These are phyloP conservation scores for Lophochroa leadbeateri DNA, from an alignment of 2,113 vertebrate genomes.

Conservation along the genomic window DNA sequence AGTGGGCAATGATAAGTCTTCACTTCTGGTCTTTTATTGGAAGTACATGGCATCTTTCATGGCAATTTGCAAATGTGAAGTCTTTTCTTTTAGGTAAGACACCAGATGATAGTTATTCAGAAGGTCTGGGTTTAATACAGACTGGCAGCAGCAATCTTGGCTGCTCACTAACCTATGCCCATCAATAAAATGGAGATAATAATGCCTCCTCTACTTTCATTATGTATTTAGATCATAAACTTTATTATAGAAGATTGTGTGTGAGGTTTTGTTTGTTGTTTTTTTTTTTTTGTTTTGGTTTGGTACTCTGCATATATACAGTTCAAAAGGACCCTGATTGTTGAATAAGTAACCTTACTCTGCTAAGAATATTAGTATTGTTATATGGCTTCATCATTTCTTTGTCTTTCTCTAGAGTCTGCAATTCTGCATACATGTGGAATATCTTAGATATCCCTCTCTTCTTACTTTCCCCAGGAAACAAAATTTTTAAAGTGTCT, in stretches of 20 bases:
- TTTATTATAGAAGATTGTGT: not conserved
- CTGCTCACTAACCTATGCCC: accelerated
- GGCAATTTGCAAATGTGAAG: not conserved
- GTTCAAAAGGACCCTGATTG: not conserved
- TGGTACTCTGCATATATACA: not conserved
- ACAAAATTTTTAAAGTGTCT: not conserved
- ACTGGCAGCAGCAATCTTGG: not conserved
- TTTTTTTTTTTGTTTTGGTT: not conserved
- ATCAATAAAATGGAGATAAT: not conserved
- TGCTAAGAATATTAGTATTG: not conserved
- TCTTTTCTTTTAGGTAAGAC: not conserved
- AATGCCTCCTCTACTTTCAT: not conserved
- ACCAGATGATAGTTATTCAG: not conserved
- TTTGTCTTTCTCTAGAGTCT: not conserved
- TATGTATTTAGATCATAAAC: not conserved
- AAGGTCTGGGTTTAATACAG: not conserved
- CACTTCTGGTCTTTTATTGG: not conserved
- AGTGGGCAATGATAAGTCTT: not conserved
- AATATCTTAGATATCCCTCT: not conserved
- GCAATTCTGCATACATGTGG: accelerated
- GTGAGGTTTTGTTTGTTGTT: not conserved
- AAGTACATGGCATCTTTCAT: not conserved
- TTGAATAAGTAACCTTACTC: not conserved
- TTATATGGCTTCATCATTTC: accelerated
- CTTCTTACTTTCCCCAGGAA: accelerated